A percentile compares a stretch with the other conserved stretches of the same genome.
Evolutionary conservation across 2,797 vertebrate species (phyloP).

Genomic region (Pelobates cultripes): DNA sequence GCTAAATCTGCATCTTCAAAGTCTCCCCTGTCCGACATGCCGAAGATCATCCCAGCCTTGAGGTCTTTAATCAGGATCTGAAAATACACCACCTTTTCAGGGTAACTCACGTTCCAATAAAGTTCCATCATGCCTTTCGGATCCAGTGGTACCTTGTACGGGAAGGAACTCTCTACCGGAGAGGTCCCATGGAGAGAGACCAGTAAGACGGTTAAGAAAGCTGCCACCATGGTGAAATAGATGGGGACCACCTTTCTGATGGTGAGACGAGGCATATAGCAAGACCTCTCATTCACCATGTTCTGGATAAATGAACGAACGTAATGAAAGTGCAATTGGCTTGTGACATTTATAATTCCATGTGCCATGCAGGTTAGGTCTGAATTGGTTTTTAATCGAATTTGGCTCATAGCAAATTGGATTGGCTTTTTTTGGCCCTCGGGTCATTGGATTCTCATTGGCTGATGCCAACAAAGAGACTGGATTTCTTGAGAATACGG

Average conservation of each 20-base stretch:
- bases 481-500: too few relatives aligned
- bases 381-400: slow-evolving; percentile 79
- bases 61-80: slow-evolving; percentile 75
- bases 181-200: slow-evolving; percentile 80
- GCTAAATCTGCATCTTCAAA: slow-evolving; percentile 85
- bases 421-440: slow-evolving; percentile 79
- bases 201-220: slow-evolving; percentile 88
- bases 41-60: slow-evolving; percentile 81
- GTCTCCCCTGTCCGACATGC: slow-evolving; percentile 90
- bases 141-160: slow-evolving; percentile 85
- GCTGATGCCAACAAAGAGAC: slow-evolving; percentile 72
- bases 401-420: slow-evolving; percentile 87
- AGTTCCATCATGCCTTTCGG: slow-evolving; percentile 80
- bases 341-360: slow-evolving; percentile 79
- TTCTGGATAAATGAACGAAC: slow-evolving; percentile 58
- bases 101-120: slow-evolving; percentile 91
- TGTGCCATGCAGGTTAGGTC: slow-evolving; percentile 68
- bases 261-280: slow-evolving; percentile 74
- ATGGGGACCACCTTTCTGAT: slow-evolving; percentile 83
- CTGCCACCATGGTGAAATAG: slow-evolving; percentile 83
- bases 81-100: slow-evolving; percentile 76
- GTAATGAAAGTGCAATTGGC: not conserved
- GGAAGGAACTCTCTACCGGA: slow-evolving; percentile 66
- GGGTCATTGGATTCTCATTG: slow-evolving; percentile 77
- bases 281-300: slow-evolving; percentile 61